Evolutionary conservation across 2,113 vertebrate genomes (phyloP).

Genomic region (Ibidorhyncha struthersii): DNA sequence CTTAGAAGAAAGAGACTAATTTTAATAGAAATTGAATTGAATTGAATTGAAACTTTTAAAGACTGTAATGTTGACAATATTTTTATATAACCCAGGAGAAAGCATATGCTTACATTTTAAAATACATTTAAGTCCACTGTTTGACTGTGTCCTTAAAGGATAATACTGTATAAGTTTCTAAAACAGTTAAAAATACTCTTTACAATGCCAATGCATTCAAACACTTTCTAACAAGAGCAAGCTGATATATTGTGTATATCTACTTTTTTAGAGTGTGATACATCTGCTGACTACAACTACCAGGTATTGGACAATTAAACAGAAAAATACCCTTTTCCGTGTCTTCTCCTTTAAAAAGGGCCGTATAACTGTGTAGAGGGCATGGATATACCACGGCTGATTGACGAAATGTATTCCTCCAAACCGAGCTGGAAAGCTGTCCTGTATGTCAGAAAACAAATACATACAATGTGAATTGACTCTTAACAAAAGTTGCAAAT

Average conservation of each 20-base stretch:
- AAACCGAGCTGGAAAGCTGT: slow-evolving; percentile 96
- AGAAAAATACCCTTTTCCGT: slow-evolving; percentile 89
- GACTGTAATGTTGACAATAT: background rate
- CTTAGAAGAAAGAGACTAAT: background rate
- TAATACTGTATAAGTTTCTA: background rate
- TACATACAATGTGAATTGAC: background rate
- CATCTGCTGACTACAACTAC: background rate
- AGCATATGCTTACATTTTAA: background rate
- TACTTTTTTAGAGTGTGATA: background rate
- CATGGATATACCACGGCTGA: slow-evolving; percentile 98
- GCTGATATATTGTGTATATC: background rate
- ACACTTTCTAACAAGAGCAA: background rate
- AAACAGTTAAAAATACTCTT: background rate
- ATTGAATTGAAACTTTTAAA: background rate
- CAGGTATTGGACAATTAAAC: background rate
- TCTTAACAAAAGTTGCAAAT: background rate
- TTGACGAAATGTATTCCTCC: slow-evolving; percentile 99
- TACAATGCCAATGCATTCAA: background rate
- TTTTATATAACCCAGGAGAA: background rate
- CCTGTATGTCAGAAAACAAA: slow-evolving; percentile 75
- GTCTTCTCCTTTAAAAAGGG: slow-evolving; percentile 99
- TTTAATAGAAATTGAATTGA: background rate
- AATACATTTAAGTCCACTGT: background rate
- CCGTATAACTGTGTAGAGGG: slow-evolving; percentile 95
- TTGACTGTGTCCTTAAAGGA: background rate